Percentiles rank a stretch among this genome's conserved stretches.
These are phyloP conservation scores for Pithys albifrons DNA, from an alignment of 2,113 vertebrate species.

Conservation along the genomic window DNA sequence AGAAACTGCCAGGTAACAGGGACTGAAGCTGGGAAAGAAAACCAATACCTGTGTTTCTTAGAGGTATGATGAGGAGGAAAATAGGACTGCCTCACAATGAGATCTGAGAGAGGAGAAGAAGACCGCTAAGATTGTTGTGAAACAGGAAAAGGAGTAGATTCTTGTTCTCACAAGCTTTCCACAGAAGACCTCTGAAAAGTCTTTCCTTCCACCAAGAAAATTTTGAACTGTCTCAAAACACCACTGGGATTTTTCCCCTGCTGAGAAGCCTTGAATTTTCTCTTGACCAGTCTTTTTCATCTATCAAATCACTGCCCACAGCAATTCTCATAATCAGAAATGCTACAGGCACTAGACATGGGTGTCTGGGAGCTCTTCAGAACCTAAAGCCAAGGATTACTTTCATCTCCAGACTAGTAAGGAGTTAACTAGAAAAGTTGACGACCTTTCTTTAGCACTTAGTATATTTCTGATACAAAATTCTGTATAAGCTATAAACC, in stretches of 20 bases:
- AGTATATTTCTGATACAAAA: not conserved
- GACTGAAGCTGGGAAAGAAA: not conserved
- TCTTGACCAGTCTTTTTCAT: not conserved
- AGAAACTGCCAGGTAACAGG: not conserved
- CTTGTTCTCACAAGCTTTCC: not conserved
- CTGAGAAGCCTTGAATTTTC: not conserved
- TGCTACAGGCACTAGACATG: not conserved
- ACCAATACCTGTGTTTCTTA: fast-evolving
- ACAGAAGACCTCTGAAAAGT: not conserved
- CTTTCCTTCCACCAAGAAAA: not conserved
- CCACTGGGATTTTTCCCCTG: not conserved
- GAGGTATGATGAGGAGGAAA: not conserved
- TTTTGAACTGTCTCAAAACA: not conserved
- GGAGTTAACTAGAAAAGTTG: not conserved
- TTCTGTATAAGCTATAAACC: not conserved
- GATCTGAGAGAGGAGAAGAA: not conserved
- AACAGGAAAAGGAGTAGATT: not conserved
- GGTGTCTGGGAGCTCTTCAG: not conserved
- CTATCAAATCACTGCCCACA: not conserved
- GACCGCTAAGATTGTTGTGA: not conserved
- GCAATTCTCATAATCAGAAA: not conserved
- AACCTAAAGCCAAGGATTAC: not conserved
- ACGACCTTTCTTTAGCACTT: not conserved
- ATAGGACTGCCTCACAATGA: fast-evolving
- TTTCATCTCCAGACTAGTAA: not conserved